Evolutionary conservation across 2,888 invertebrate species (phyloP), one percentile per base, ranked within the genome.

Genomic region (Sphaerophoria taeniata): DNA sequence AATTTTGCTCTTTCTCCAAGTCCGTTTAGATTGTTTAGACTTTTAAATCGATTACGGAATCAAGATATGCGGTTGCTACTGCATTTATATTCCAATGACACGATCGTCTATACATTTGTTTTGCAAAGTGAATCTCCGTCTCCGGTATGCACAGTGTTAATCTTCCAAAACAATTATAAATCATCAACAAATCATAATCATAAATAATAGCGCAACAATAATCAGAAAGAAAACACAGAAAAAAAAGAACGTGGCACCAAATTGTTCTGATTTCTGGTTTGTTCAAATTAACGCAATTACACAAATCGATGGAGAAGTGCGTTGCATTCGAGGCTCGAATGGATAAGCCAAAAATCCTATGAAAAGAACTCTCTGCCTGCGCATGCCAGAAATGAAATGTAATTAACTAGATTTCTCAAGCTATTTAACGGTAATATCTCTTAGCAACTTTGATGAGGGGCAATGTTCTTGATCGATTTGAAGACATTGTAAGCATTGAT

Each of bases 11-110:
- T 43, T 60, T 76, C 31, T 69, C 24, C 36, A 12, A 49, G 45
- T 53, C 31, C 31, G 60, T 55, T 70, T 72, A 43, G 67, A 80
- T 77, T 73, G 39, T 55, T 82, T 72, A 77, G 76, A 77, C 71
- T 81, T 67, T 53, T 34, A 81, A 81, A 81, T 81, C 67, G 81
- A 81, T 81, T 77, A 82, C 63, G 63, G 82, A 82, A 82, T 80
- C 60, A 36, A 76, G 63, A 7, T 53, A 49, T 24, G 63, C 67
- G 36, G 67, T 75, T 47, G 72, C 72, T 82, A 67, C 81, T 49
- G 77, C 43, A 61, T 61, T 61, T 61, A 4, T 76, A 76, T 71
- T 67, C 47, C 45, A 72, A 76, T 76, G 70, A 65, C 61, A 70
- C 45, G 31, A 31, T 45, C 43, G 6, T 6, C 43, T 9, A 2